Evolutionary conservation across 2,113 vertebrate genomes (phyloP), one percentile per base, ranked within the genome.

Genomic region (Empidonax traillii): DNA sequence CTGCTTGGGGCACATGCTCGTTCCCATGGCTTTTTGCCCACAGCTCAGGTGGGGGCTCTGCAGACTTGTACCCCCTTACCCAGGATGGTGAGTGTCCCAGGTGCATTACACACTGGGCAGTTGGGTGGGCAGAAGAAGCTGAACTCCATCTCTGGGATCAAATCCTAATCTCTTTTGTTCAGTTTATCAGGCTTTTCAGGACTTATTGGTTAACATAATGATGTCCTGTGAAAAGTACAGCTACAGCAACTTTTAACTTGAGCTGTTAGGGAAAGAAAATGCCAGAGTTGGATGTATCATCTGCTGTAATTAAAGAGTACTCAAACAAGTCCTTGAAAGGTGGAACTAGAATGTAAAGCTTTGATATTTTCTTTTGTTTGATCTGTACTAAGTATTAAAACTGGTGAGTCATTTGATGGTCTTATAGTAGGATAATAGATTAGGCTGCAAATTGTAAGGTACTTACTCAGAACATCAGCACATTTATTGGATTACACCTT

Each of bases 331-430:
- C 90, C 92, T 97, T 94, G 89, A 97, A 97, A 89, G 89, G 75
- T 95, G 83, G 90, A 96, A 93, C 91, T 69, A 81, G 96, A 94
- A 96, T 2, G 12, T 46, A 84, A 69, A 89, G 88, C 96, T 97
- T 97, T 96, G 93, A 96, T 94, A 95, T 95, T 97, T 96, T 95
- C 61, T 76, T 84, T 92, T 97, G 96, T 97, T 97, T 97, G 94
- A 97, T 93, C 86, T 96, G 91, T 95, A 94, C 63, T 66, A 94
- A 76, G 94, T 96, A 94, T 96, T 90, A 96, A 91, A 96, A 85
- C 52, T 65, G 52, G 73, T 96, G 94, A 97, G 85, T 98, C 93
- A 93, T 91, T 92, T 92, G 89, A 92, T 87, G 52, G 88, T 69
- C 93, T 95, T 94, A 71, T 49, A 96, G 90, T 94, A 90, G 74